Conservation (phyloP, 2,888 invertebrate species). For the Melinaea marsaeus region DNA sequence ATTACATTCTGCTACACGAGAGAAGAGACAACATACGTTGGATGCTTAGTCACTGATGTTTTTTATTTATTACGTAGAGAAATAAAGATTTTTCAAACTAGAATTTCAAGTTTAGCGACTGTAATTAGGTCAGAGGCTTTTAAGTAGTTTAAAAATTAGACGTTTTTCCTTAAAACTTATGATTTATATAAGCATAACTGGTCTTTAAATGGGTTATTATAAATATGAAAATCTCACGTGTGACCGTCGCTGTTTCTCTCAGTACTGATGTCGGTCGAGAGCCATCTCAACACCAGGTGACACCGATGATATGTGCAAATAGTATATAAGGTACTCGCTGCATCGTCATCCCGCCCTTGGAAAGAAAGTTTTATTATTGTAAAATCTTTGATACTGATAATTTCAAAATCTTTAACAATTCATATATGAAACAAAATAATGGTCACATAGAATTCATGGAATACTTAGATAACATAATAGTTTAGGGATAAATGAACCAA, state of each 20-base stretch:
- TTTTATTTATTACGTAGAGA: slow-evolving; percentile 5
- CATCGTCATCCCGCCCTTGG: slow-evolving; percentile 45
- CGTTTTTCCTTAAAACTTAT: not conserved
- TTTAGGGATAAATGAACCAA: too few relatives aligned
- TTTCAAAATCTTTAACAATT: too few relatives aligned
- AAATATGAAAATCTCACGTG: slow-evolving; percentile 1
- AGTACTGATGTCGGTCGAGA: slow-evolving; percentile 21
- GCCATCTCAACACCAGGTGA: too few relatives aligned
- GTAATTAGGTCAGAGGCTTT: not conserved
- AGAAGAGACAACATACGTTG: slow-evolving; percentile 16
- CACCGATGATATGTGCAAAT: slow-evolving; percentile 54
- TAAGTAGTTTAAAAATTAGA: too few relatives aligned
- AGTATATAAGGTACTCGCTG: slow-evolving; percentile 22
- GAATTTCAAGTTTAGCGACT: not conserved
- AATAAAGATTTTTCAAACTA: not conserved
- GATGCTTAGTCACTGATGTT: slow-evolving; percentile 10
- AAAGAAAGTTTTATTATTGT: slow-evolving; percentile 52
- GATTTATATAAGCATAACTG: too few relatives aligned
- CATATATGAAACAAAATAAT: too few relatives aligned
- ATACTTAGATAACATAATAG: too few relatives aligned
- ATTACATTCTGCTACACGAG: not conserved
- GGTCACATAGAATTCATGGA: too few relatives aligned
- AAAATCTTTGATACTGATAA: too few relatives aligned
- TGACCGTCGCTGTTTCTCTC: slow-evolving; percentile 7
- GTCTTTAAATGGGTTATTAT: too few relatives aligned